Base-by-base conservation (phyloP, 1,140 invertebrate species). In the Drosophila setifemur region DNA sequence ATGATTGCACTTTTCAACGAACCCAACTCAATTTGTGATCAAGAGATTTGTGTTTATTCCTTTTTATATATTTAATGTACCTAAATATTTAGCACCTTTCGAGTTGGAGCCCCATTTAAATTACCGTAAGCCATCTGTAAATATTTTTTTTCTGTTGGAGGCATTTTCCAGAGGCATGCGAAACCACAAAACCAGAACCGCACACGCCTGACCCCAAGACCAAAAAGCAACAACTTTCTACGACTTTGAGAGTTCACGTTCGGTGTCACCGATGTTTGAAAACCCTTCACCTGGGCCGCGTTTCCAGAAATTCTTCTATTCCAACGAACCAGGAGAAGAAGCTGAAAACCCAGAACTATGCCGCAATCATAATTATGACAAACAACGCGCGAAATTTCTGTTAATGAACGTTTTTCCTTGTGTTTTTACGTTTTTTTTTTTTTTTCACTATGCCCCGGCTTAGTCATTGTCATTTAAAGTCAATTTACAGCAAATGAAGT, bases 311-410 rank as follows among this genome's bases (percentile, higher is more conserved):
- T 23, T 23, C 5, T 7, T 7, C 2, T 5, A 5, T 12, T 37
- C 14, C n/a, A n/a, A n/a, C n/a, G n/a, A n/a, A n/a, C n/a, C n/a
- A n/a, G n/a, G n/a, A n/a, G n/a, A n/a, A n/a, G n/a, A n/a, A n/a
- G n/a, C n/a, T n/a, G n/a, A n/a, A n/a, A n/a, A n/a, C n/a, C n/a
- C n/a, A n/a, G 31, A 49, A 66, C 52, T 31, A 45, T 48, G 64
- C 54, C 49, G 40, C 50, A 55, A 60, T 52, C 54, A 52, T 74
- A 73, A 70, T 74, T 73, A 76, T 76, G 55, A 63, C 42, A 31
- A 53, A 23, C 25, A 48, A 47, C 21, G 31, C 64, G 73, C 70
- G 50, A 75, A 73, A 73, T 66, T 70, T 73, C 57, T 57, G 64
- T 70, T 73, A 69, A 69, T 76, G 73, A 69, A 69, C 55, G 68